Evolutionary conservation across 1,140 invertebrate genomes (phyloP).

Genomic region (Radopholus similis): DNA sequence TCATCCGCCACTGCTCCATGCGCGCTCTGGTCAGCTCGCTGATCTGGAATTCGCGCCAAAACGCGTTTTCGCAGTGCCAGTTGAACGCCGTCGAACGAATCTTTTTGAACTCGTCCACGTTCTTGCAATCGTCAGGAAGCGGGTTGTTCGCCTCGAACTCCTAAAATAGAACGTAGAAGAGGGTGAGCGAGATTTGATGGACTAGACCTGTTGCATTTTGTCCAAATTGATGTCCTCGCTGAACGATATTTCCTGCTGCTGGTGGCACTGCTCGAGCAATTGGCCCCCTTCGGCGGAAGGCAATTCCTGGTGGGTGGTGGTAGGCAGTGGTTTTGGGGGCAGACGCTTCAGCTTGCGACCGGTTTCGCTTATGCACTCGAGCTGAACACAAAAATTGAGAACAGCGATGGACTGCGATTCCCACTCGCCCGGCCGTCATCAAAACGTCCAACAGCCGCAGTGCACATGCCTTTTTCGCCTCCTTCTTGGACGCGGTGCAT

Average conservation of each 20-base stretch:
- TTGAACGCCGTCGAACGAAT: neutral
- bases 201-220: neutral
- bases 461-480: neutral
- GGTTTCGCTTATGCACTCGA: neutral
- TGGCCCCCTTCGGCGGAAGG: neutral
- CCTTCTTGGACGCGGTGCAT: neutral
- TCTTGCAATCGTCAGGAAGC: neutral
- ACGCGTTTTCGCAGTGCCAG: neutral
- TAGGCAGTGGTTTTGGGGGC: neutral
- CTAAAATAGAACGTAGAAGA: neutral
- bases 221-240: neutral
- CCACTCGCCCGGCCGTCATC: neutral
- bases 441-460: neutral
- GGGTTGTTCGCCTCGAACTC: neutral
- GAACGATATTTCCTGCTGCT: neutral
- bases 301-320: too few relatives aligned
- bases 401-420: neutral
- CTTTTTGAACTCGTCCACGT: neutral
- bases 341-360: neutral
- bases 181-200: neutral
- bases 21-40: neutral
- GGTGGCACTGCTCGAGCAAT: neutral
- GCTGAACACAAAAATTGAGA: neutral
- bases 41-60: neutral
- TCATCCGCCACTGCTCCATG: slow-evolving; percentile 9